Percentiles rank a stretch among this genome's conserved stretches.
phyloP scores from a whole-genome alignment of 35 echinoderm and acorn worm species.

The Stichopus chloronotus region DNA sequence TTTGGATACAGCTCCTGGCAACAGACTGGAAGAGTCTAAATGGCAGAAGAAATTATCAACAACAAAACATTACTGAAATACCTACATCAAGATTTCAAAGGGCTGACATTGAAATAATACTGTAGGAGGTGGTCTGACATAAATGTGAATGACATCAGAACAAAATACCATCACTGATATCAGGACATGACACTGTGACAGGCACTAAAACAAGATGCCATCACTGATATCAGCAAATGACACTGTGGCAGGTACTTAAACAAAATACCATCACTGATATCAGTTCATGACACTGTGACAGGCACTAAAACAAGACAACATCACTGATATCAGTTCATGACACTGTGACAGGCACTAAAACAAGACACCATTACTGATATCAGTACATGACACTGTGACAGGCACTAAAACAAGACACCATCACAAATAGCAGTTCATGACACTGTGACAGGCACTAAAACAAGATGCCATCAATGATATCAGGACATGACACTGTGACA shows the following conservation, averaged over 20 bases:
- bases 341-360: too few relatives aligned
- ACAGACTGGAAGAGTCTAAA: conserved; percentile 96
- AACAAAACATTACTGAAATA: neutral
- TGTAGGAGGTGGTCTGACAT: neutral
- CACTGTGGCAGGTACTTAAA: too few relatives aligned
- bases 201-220: too few relatives aligned
- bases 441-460: too few relatives aligned
- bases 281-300: neutral
- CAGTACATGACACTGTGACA: neutral
- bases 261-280: neutral
- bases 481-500: neutral
- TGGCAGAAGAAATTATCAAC: neutral
- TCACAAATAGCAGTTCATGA: too few relatives aligned
- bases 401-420: too few relatives aligned
- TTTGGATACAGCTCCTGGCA: conserved; percentile 93
- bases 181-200: neutral
- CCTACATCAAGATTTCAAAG: conserved; percentile 16
- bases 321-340: too few relatives aligned
- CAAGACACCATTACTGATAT: neutral
- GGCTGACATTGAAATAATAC: neutral
- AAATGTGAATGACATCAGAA: neutral
- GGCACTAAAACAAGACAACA: too few relatives aligned
- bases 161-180: neutral
- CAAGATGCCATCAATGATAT: neutral
- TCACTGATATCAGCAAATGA: too few relatives aligned